Percentiles rank a stretch among this genome's conserved stretches.
These are phyloP conservation scores for Bambusicola thoracicus DNA, from an alignment of 2,113 vertebrate genomes.

Conservation along the genomic window DNA sequence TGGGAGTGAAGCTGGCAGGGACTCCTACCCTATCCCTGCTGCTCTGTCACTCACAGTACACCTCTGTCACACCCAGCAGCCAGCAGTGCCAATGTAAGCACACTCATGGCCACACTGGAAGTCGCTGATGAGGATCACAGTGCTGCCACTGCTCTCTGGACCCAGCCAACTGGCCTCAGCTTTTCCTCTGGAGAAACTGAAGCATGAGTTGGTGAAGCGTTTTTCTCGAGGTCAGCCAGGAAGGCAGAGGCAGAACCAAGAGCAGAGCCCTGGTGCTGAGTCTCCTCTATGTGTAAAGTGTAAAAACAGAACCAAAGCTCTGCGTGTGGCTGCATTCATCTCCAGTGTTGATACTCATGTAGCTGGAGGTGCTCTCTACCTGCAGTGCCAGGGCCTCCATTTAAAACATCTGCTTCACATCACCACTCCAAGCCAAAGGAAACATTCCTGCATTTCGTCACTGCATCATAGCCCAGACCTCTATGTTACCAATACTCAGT, in stretches of 20 bases:
- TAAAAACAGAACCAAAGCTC: neutral
- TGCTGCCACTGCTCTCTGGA: neutral
- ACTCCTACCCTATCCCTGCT: neutral
- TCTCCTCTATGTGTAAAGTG: neutral
- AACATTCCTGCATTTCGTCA: neutral
- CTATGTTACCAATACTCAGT: neutral
- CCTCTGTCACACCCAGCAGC: neutral
- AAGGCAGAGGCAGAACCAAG: neutral
- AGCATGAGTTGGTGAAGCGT: neutral
- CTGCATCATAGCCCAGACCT: rapidly evolving
- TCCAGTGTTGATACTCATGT: neutral
- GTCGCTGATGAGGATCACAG: rapidly evolving
- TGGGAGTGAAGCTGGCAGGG: neutral
- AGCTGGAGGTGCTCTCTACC: rapidly evolving
- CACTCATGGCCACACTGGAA: neutral
- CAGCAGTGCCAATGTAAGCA: neutral
- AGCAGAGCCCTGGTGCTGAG: neutral
- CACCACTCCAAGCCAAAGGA: neutral
- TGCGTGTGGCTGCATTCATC: neutral
- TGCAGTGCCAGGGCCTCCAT: neutral
- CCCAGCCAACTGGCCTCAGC: neutral
- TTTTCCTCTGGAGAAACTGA: neutral
- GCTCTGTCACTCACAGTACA: neutral
- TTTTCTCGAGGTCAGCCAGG: rapidly evolving
- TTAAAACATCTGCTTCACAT: slow-evolving; percentile 12